Evolutionary conservation across 2,888 invertebrate species (phyloP).

Genomic region (Drosophila niveifrons): DNA sequence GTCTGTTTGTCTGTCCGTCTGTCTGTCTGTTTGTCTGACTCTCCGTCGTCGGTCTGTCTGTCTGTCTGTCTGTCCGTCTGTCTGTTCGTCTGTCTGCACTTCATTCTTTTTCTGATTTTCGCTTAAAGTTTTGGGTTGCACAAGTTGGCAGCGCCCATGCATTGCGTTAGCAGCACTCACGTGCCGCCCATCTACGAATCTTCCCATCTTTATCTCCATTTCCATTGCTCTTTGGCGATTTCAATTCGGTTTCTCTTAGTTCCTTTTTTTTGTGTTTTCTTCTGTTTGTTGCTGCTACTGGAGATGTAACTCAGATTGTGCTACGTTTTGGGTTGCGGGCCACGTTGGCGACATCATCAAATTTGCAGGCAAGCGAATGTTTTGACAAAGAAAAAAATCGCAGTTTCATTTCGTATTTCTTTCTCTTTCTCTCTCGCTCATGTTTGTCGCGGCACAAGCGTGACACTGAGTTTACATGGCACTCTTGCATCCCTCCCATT

Average conservation of each 20-base stretch:
- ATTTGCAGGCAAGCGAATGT: conserved; percentile 51
- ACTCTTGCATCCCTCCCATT: neutral
- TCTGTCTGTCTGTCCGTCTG: neutral
- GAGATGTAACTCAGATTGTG: conserved; percentile 14
- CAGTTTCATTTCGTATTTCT: conserved; percentile 4
- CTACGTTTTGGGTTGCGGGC: conserved; percentile 6
- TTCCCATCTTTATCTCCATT: neutral
- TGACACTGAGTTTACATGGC: conserved; percentile 15
- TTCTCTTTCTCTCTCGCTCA: neutral
- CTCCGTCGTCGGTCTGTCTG: conserved; percentile 1
- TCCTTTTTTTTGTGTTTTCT: conserved; percentile 1
- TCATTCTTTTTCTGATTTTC: conserved; percentile 18
- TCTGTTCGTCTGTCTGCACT: neutral
- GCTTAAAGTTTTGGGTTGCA: conserved; percentile 18
- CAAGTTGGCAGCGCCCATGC: conserved; percentile 39
- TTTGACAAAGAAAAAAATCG: conserved; percentile 30
- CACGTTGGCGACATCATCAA: conserved; percentile 53
- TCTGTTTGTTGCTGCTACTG: conserved; percentile 3
- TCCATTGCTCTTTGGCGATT: conserved; percentile 26
- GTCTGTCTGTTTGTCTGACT: neutral
- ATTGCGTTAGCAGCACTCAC: conserved; percentile 55
- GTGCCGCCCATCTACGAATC: conserved; percentile 24
- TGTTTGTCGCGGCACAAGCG: conserved; percentile 43
- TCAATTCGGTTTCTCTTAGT: conserved; percentile 27
- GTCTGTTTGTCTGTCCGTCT: neutral